Evolutionary conservation across 2,888 invertebrate species (phyloP), one percentile per base, ranked within the genome.

Genomic region (Chloroclysta siterata): DNA sequence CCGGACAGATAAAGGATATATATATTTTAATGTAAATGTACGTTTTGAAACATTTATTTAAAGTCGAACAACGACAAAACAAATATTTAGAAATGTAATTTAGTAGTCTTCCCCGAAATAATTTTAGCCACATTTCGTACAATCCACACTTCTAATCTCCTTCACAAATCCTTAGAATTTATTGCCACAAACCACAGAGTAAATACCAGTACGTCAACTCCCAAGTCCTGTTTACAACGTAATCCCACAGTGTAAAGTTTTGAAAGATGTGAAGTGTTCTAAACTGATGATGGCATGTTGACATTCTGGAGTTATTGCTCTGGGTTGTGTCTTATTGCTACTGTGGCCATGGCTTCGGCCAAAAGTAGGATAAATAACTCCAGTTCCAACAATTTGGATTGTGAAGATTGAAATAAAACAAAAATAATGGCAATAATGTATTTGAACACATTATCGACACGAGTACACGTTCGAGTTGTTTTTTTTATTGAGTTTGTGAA

Each of bases 181-280:
- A 71, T 71, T 64, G 52, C 69, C 63, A 39, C 14, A 50, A 51
- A 56, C 64, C 60, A 28, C 50, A 53, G 53, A 36, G 41, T 62
- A 62, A 62, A 56, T 29, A 60, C 28, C 53, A 55, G 60, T 55
- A 36, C 33, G 42, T 51, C 54, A 63, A 53, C 60, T 63, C 36
- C 60, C 53, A 65, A 68, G 63, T 67, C 62, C 53, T 69, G 71
- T 71, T 69, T 61, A 65, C 66, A 66, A 62, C 63, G 65, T 68
- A 65, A 69, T 69, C 67, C 67, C 66, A 67, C 65, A 65, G 65
- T 69, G 70, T 65, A 70, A 72, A 71, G 73, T 76, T 63, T 63
- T 70, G 69, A 73, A 65, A 69, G 62, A 69, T 69, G 66, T 63
- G 65, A 63, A 62, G 63, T 71, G 65, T 44, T 53, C 62, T 65